phyloP scores from a whole-genome alignment of 2,113 vertebrate genomes.

The Puffinus mauretanicus region DNA sequence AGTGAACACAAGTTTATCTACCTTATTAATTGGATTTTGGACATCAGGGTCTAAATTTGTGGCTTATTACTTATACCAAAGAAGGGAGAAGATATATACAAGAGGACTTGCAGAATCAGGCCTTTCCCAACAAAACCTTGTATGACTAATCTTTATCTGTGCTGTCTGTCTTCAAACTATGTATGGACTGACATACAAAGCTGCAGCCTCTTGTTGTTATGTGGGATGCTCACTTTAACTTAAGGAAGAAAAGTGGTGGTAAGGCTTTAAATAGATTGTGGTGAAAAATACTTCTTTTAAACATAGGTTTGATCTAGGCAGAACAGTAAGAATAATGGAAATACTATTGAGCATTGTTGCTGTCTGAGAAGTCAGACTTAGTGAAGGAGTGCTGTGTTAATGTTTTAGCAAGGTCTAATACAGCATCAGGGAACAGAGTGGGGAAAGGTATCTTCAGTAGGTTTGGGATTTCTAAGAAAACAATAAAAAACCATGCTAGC shows the following conservation, averaged over 20 bases:
- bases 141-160: neutral
- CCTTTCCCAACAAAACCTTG: neutral
- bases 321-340: neutral
- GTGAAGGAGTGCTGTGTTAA: neutral
- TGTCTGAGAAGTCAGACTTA: neutral
- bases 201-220: neutral
- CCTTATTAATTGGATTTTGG: neutral
- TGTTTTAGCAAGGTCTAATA: neutral
- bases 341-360: neutral
- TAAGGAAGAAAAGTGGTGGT: neutral
- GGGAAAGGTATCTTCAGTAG: neutral
- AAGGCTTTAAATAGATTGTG: neutral
- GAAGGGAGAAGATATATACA: neutral
- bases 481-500: neutral
- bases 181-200: neutral
- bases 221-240: neutral
- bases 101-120: neutral
- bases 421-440: neutral
- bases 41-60: neutral
- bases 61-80: neutral
- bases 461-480: neutral
- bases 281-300: neutral
- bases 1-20: neutral
- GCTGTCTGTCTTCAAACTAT: neutral
- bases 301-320: neutral